Conservation (phyloP, 2,113 vertebrate species). For the Progne subis region DNA sequence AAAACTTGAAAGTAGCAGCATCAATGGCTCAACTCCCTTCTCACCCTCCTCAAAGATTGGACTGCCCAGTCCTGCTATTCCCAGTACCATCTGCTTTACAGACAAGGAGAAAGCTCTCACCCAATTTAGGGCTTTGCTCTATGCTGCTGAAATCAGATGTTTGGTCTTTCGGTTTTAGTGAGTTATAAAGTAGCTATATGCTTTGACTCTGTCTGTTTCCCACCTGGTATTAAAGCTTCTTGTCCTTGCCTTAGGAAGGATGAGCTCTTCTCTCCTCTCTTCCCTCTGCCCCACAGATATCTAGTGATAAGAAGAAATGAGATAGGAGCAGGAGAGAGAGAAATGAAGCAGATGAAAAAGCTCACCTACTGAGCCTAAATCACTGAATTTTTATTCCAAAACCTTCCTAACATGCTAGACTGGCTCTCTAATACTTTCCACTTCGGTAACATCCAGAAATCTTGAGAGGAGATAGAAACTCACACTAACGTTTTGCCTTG, state of each 20-base stretch:
- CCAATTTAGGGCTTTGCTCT: neutral
- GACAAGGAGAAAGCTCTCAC: neutral
- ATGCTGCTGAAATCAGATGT: neutral
- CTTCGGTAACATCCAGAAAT: neutral
- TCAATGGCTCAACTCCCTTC: neutral
- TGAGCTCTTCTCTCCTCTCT: neutral
- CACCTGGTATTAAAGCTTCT: neutral
- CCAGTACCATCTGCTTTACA: neutral
- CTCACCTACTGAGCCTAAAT: neutral
- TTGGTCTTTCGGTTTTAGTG: neutral
- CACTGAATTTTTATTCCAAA: neutral
- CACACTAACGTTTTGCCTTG: neutral
- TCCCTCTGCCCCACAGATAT: neutral
- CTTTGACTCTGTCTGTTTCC: neutral
- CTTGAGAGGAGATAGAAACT: neutral
- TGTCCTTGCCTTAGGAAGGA: neutral
- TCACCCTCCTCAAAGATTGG: neutral
- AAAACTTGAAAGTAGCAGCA: neutral
- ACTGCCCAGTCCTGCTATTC: neutral
- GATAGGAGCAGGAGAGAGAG: neutral
- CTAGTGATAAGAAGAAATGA: neutral
- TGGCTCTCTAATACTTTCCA: neutral
- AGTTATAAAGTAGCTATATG: neutral
- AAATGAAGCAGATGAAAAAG: neutral
- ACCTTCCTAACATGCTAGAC: neutral